These are phyloP conservation scores for Acleris sparsana DNA, from an alignment of 2,888 invertebrate species.

Conservation along the genomic window DNA sequence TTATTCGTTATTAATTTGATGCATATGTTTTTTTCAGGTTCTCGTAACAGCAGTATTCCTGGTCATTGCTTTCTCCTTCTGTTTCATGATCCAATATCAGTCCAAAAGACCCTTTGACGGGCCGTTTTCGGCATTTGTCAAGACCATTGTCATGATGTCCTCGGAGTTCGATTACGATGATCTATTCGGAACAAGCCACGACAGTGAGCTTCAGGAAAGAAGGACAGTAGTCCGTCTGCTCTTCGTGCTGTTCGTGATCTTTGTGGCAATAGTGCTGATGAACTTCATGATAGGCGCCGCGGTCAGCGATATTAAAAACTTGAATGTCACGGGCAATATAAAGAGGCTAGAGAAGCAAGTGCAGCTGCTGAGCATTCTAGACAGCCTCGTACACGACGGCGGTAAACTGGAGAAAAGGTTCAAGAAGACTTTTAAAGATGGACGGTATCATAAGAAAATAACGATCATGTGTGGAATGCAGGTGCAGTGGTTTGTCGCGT, in stretches of 20 bases:
- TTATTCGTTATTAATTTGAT: too few species aligned
- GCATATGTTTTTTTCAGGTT: background rate
- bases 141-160: slow-evolving; percentile 22
- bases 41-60: slow-evolving; percentile 4
- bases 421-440: background rate
- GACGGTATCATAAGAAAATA: background rate
- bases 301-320: slow-evolving; percentile 61
- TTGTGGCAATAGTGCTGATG: slow-evolving; percentile 63
- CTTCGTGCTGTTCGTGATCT: slow-evolving; percentile 57
- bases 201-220: background rate
- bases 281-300: slow-evolving; percentile 66
- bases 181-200: background rate
- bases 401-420: background rate
- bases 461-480: background rate
- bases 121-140: background rate
- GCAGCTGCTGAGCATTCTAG: slow-evolving; percentile 52
- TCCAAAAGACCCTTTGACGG: slow-evolving; percentile 1
- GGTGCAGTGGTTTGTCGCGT: background rate
- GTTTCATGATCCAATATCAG: slow-evolving; percentile 16
- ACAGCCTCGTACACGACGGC: slow-evolving; percentile 29
- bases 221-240: slow-evolving; percentile 31
- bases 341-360: slow-evolving; percentile 61
- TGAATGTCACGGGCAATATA: slow-evolving; percentile 61
- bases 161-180: slow-evolving; percentile 15
- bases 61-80: background rate